Base-by-base conservation (phyloP, 2,113 vertebrate species). In the Neolamprologus modestus region DNA sequence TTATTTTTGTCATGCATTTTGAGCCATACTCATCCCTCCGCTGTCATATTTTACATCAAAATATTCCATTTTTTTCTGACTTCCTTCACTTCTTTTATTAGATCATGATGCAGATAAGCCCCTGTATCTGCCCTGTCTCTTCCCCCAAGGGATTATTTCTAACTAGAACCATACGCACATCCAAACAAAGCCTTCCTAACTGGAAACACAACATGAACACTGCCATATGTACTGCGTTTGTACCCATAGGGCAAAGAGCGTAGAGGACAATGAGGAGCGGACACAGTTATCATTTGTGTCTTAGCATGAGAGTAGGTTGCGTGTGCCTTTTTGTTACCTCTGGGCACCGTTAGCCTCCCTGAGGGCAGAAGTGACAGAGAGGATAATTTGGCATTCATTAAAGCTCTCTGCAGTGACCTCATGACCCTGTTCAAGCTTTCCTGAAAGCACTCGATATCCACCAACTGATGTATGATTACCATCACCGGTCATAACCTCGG, bases 341-440 rank as follows among this genome's bases (percentile, higher is more conserved):
- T 28, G n/a, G 26, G 50, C 87, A 73, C 53, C 19, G 80, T 76
- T 28, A 28, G 84, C 86, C 66, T 89, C 83, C 89, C 84, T 1
- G 63, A 81, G 88, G 92, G 82, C 76, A 9, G 37, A 19, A 19
- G 68, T 82, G 80, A 81, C 68, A 68, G 76, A 66, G 52, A 66
- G 83, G 81, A 91, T 92, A 78, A 92, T 92, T 91, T 91, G 83
- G 78, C 89, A 81, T 88, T 93, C 92, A 91, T 93, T 91, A 89
- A 92, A 87, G 28, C 83, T 54, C 82, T 68, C 83, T 47, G 71
- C 63, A 16, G 17, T 84, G 89, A 93, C 88, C 91, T 85, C 66
- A 1, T 8, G 47, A 82, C 89, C 89, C 83, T 19, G 26, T 45
- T 87, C 47, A 45, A 84, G 83, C 84, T 76, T 57, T 85, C 35